Percentiles rank a stretch among this genome's conserved stretches.
Conservation (phyloP, 2,797 vertebrate species). For the Pseudocheirus occidentalis region DNA sequence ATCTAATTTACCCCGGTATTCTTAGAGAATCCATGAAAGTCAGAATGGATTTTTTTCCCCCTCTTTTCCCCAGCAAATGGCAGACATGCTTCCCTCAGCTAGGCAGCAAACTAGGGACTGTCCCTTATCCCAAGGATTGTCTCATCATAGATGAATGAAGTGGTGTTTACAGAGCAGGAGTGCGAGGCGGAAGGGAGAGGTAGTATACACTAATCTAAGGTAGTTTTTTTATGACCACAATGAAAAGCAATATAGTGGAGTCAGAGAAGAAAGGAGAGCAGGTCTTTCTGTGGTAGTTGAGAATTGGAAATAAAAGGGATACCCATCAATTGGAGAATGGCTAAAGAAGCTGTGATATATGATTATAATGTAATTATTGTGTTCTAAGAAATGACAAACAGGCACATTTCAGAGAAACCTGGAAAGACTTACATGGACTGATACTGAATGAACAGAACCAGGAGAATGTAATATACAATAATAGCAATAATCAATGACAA, state of each 20-base stretch:
- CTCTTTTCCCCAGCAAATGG: neutral
- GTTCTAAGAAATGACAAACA: neutral
- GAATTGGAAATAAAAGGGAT: neutral
- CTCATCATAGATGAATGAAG: neutral
- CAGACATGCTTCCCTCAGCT: neutral
- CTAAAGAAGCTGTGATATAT: neutral
- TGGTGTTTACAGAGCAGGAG: neutral
- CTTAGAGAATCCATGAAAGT: neutral
- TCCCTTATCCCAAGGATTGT: neutral
- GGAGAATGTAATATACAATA: neutral
- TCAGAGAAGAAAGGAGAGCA: neutral
- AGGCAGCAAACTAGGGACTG: neutral
- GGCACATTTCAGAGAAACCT: neutral
- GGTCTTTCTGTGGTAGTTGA: neutral
- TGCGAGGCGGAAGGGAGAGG: neutral
- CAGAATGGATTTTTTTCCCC: neutral
- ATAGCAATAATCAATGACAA: neutral
- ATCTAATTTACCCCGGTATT: neutral
- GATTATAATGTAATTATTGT: neutral
- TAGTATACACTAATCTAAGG: neutral
- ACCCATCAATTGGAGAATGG: neutral
- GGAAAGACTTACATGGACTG: neutral
- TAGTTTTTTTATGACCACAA: neutral
- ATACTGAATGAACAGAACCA: neutral
- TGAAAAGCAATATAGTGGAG: neutral